Evolutionary conservation across 2,113 vertebrate species (phyloP).

Genomic region (Corythornis madagascariensis): DNA sequence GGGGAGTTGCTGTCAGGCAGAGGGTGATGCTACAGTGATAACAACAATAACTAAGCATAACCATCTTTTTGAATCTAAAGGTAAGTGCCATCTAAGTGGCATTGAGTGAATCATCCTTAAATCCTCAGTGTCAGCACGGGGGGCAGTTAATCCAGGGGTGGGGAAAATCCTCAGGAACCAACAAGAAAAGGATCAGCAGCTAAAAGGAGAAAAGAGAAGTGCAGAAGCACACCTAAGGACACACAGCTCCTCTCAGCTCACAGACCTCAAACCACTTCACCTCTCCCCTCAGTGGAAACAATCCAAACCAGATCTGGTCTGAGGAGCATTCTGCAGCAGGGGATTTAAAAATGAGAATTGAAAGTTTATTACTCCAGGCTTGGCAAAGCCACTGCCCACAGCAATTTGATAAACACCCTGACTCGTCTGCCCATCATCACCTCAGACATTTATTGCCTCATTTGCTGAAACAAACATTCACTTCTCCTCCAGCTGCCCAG

Average conservation of each 20-base stretch:
- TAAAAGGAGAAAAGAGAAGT: not conserved
- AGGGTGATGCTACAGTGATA: not conserved
- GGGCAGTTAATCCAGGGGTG: not conserved
- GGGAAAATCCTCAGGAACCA: not conserved
- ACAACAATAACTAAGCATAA: not conserved
- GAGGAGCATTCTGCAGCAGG: not conserved
- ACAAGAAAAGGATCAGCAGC: not conserved
- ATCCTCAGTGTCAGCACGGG: not conserved
- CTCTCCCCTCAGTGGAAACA: constrained; percentile 2
- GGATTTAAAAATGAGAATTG: constrained; percentile 39
- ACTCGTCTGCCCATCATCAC: constrained; percentile 42
- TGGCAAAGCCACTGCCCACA: constrained; percentile 43
- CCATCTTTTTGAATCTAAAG: not conserved
- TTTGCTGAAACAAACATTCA: constrained; percentile 34
- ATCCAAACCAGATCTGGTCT: constrained; percentile 16
- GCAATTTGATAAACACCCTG: constrained; percentile 60
- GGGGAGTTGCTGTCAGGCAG: not conserved
- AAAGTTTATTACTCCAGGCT: constrained; percentile 55
- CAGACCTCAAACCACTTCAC: not conserved
- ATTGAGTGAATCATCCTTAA: constrained; percentile 16
- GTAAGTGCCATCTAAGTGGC: not conserved
- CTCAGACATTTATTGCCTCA: constrained; percentile 48
- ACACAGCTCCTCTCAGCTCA: not conserved
- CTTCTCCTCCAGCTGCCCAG: not conserved
- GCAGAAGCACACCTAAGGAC: not conserved